These are phyloP conservation scores for Nicator chloris DNA, from an alignment of 2,113 vertebrate genomes.

Conservation along the genomic window DNA sequence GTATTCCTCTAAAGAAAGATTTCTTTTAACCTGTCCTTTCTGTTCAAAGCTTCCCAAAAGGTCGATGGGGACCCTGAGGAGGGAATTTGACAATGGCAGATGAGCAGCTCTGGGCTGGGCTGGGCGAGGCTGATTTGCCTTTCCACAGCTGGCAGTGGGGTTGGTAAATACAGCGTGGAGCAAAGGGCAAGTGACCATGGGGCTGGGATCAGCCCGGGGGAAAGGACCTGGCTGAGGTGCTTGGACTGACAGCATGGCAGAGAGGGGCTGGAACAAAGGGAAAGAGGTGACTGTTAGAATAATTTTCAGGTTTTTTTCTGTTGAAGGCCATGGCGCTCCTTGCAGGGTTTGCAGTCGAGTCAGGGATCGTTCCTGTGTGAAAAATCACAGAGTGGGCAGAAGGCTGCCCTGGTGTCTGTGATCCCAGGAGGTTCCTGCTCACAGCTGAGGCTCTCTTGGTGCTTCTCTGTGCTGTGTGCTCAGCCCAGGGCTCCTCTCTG, in stretches of 20 bases:
- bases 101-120: neutral
- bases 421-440: neutral
- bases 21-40: neutral
- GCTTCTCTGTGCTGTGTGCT: neutral
- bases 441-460: rapidly evolving
- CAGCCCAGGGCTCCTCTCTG: neutral
- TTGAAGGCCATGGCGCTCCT: neutral
- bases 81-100: neutral
- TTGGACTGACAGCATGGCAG: neutral
- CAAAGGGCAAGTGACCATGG: neutral
- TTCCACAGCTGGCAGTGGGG: neutral
- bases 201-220: neutral
- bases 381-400: neutral
- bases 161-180: neutral
- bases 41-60: neutral
- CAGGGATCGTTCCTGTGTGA: neutral
- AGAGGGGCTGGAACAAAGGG: neutral
- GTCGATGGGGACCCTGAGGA: neutral
- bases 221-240: neutral
- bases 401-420: neutral
- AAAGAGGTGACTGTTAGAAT: neutral
- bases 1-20: neutral
- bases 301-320: rapidly evolving
- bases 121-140: neutral
- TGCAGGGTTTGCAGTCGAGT: neutral